These are phyloP conservation scores for Cydia amplana DNA, from an alignment of 1,140 invertebrate species.

Conservation along the genomic window DNA sequence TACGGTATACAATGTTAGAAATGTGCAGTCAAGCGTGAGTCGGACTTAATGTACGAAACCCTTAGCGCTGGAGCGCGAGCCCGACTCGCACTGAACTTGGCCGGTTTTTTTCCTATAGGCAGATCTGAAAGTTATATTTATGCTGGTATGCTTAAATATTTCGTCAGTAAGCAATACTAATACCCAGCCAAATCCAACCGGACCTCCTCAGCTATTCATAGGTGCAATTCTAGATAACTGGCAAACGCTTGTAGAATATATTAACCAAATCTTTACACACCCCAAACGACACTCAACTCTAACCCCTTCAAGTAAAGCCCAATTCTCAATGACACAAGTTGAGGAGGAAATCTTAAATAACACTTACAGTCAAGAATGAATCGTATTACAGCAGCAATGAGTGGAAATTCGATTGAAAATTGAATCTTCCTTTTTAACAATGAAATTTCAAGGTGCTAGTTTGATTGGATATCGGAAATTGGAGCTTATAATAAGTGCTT, in stretches of 20 bases:
- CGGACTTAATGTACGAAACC: too few species aligned
- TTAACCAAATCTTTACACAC: background rate
- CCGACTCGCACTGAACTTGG: too few species aligned
- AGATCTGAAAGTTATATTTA: background rate
- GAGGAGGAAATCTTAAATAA: background rate
- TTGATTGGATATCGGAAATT: background rate
- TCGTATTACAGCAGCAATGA: background rate
- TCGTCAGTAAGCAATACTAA: background rate
- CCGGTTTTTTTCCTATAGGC: too few species aligned
- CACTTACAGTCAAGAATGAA: background rate
- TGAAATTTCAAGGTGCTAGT: background rate
- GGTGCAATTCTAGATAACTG: slow-evolving; percentile 6
- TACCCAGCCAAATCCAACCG: background rate
- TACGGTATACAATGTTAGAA: too few species aligned
- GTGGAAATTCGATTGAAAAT: slow-evolving; percentile 7
- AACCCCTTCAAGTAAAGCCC: background rate
- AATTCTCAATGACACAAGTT: background rate
- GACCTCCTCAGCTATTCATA: background rate
- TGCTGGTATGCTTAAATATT: background rate
- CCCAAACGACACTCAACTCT: background rate
- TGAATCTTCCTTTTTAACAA: background rate
- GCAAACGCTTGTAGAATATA: background rate
- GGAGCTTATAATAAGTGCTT: background rate
- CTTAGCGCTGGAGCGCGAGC: too few species aligned
- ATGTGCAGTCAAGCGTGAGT: too few species aligned